Evolutionary conservation across 64 coral and sea anemone species (phyloP), one percentile per base, ranked within the genome.

Genomic region (Cladopsammia gracilis): DNA sequence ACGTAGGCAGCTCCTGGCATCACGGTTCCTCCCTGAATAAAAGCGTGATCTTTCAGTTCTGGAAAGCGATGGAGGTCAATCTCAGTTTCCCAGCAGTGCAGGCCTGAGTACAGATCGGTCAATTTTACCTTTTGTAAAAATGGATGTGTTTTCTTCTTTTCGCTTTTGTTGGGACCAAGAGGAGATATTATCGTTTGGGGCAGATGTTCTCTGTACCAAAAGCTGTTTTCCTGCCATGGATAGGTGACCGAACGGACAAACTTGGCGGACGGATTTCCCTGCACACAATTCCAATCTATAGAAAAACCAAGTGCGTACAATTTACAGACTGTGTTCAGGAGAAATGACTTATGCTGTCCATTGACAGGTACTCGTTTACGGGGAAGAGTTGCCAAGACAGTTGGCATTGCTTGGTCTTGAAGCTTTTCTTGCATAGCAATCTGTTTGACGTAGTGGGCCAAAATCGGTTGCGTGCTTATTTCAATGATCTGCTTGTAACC

Each of bases 401-500:
- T 23, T 70, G 89, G 89, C 6, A 34, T 74, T 10, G 71, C 20
- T 47, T 92, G 70, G 14, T 73, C 54, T 15, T 58, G 16, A 23
- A 90, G 53, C 0, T 66, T 56, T n/a, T 85, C 87, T 75, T 95
- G 93, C 9, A 18, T 4, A 34, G 87, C 57, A 72, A 95, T 95
- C 61, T 89, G 87, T 34, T 77, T 95, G 1, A 96, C 56, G 56
- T 96, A 90, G 22, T 87, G 80, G 42, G 90, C 72, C 23, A 96
- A 74, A 59, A 87, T 88, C 22, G 95, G 95, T 48, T 90, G 87
- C 1, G 80, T 84, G 51, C 91, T 90, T 18, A 96, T 93, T 76
- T 96, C 95, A 58, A 93, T 61, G 24, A 96, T 73, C 44, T 70
- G n/a, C 23, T 71, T 90, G 48, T 87, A 93, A 10, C 91, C 95